phyloP scores from a whole-genome alignment of 1,140 invertebrate genomes.

The Panulirus ornatus region DNA sequence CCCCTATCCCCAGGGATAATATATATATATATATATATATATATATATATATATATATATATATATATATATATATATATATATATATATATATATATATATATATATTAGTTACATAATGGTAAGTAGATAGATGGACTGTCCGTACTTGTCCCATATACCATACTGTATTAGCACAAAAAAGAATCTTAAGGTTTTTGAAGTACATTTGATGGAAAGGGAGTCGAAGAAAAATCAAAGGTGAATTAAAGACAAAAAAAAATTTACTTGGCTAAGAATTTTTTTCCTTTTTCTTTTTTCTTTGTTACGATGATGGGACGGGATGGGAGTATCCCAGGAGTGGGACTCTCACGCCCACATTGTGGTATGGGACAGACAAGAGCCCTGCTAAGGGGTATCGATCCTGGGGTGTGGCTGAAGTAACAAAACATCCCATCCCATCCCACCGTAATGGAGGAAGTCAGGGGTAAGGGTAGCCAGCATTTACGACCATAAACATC shows the following conservation, averaged over 20 bases:
- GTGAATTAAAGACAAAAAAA: background rate
- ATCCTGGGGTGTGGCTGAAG: too few relatives aligned
- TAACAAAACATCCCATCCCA: too few relatives aligned
- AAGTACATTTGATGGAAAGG: background rate
- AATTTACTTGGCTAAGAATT: background rate
- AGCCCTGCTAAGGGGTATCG: too few relatives aligned
- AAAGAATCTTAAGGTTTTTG: background rate
- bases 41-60: slow-evolving; percentile 14
- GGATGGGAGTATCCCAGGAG: background rate
- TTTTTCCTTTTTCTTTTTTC: background rate
- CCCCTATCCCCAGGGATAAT: too few relatives aligned
- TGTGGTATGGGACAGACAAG: too few relatives aligned
- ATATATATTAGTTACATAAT: background rate
- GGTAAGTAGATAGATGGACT: background rate
- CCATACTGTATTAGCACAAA: background rate
- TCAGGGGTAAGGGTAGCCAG: too few relatives aligned
- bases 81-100: slow-evolving; percentile 14
- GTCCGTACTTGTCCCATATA: background rate
- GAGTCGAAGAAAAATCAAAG: background rate
- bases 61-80: slow-evolving; percentile 14
- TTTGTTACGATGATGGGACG: background rate
- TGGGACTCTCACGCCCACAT: too few relatives aligned
- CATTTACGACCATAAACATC: too few relatives aligned
- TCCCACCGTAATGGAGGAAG: too few relatives aligned
- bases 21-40: slow-evolving; percentile 14